Evolutionary conservation across 2,888 invertebrate genomes (phyloP).

Genomic region (Metallyticus violacea): DNA sequence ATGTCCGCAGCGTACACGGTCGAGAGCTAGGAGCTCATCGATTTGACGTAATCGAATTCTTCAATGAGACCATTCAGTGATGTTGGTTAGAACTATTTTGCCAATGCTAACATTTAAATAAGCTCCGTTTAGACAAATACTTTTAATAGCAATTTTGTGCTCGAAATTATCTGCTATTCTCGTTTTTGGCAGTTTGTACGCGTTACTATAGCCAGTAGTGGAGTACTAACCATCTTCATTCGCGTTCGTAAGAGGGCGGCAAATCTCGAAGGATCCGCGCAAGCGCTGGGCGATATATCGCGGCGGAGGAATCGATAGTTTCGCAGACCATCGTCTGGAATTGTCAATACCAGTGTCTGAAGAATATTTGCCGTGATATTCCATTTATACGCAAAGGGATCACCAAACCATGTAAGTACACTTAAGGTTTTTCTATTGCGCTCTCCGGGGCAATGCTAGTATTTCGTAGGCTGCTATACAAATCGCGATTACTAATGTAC

Average conservation of each 20-base stretch:
- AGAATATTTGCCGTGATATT: background rate
- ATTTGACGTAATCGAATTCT: background rate
- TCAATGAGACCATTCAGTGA: background rate
- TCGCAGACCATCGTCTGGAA: constrained; percentile 18
- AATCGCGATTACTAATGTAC: background rate
- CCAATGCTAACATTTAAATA: background rate
- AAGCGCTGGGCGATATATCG: background rate
- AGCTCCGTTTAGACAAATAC: background rate
- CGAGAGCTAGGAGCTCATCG: background rate
- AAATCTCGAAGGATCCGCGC: background rate
- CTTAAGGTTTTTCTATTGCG: background rate
- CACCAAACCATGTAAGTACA: constrained; percentile 10
- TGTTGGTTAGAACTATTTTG: background rate
- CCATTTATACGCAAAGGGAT: background rate
- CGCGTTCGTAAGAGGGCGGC: background rate
- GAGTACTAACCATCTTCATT: background rate
- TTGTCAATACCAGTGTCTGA: constrained; percentile 20
- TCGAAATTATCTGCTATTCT: background rate
- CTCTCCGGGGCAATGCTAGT: background rate
- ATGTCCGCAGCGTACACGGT: constrained; percentile 3
- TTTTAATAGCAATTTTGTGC: background rate
- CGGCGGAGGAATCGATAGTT: constrained; percentile 3
- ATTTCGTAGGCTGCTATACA: background rate
- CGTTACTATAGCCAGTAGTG: background rate
- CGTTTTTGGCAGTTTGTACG: background rate